Evolutionary conservation across 2,888 invertebrate genomes (phyloP).

Genomic region (Lysandra coridon): DNA sequence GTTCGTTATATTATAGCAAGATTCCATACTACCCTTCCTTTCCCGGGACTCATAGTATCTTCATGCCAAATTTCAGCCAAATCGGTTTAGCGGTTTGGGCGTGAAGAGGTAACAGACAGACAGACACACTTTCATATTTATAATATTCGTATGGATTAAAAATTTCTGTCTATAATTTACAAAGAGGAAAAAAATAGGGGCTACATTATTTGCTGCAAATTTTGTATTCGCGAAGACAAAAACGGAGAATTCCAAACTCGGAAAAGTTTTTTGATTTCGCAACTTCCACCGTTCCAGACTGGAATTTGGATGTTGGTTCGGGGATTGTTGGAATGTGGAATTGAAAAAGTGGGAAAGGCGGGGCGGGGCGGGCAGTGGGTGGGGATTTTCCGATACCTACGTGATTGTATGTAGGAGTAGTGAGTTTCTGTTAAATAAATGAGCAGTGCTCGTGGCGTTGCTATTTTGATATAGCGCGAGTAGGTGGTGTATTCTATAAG

Average conservation of each 20-base stretch:
- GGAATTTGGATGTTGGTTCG: slow-evolving; percentile 37
- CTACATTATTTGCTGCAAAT: not conserved
- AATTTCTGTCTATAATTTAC: no score
- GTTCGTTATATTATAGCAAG: not conserved
- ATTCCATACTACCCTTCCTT: not conserved
- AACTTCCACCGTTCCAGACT: not conserved
- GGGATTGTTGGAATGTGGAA: slow-evolving; percentile 63
- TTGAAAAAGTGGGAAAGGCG: slow-evolving; percentile 58
- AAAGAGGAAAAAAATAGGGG: not conserved
- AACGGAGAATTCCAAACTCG: slow-evolving; percentile 1
- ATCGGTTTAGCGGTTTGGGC: no score
- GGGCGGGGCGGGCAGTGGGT: slow-evolving; percentile 41
- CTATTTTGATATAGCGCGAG: not conserved
- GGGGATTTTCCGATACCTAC: not conserved
- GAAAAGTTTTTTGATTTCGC: not conserved
- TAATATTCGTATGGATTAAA: no score
- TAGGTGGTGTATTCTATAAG: not conserved
- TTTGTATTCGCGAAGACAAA: not conserved
- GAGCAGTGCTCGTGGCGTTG: no score
- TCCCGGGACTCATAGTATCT: no score
- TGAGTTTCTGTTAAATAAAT: no score
- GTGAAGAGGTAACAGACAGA: no score
- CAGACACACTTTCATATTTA: no score
- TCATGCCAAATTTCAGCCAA: no score
- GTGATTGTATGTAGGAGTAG: not conserved